Evolutionary conservation across 2,797 vertebrate genomes (phyloP).

Genomic region (Tiaroga cobitis): DNA sequence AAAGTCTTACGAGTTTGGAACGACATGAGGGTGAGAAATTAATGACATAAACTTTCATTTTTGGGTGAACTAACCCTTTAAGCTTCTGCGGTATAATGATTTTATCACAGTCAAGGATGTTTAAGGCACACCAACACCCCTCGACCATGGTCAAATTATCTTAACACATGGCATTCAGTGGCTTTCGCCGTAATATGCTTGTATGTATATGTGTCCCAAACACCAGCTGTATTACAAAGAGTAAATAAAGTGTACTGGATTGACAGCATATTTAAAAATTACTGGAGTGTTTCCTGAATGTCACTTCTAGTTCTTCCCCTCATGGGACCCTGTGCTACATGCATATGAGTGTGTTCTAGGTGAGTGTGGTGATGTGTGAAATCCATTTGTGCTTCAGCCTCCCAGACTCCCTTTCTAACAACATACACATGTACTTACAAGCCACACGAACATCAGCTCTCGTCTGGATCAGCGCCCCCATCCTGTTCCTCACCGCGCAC

Average conservation of each 20-base stretch:
- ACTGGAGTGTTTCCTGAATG: slow-evolving; percentile 34
- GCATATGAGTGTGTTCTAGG: slow-evolving; percentile 26
- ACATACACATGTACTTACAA: slow-evolving; percentile 82
- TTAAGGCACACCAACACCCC: background rate
- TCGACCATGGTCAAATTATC: background rate
- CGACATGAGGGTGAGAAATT: background rate
- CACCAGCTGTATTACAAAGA: slow-evolving; percentile 13
- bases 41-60: background rate
- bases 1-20: background rate
- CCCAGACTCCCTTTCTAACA: slow-evolving; percentile 30
- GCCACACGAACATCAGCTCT: slow-evolving; percentile 90
- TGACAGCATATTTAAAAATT: slow-evolving; percentile 34
- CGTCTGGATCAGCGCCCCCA: slow-evolving; percentile 89
- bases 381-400: slow-evolving; percentile 39
- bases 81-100: background rate
- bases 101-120: background rate
- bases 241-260: slow-evolving; percentile 5
- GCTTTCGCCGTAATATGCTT: background rate
- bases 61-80: background rate
- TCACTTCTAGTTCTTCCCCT: slow-evolving; percentile 29
- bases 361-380: slow-evolving; percentile 43
- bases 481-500: slow-evolving; percentile 90
- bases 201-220: background rate
- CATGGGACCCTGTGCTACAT: slow-evolving; percentile 31
- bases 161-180: background rate